These are phyloP conservation scores for Sitta carolinensis DNA, from an alignment of 2,797 vertebrate species.

Conservation along the genomic window DNA sequence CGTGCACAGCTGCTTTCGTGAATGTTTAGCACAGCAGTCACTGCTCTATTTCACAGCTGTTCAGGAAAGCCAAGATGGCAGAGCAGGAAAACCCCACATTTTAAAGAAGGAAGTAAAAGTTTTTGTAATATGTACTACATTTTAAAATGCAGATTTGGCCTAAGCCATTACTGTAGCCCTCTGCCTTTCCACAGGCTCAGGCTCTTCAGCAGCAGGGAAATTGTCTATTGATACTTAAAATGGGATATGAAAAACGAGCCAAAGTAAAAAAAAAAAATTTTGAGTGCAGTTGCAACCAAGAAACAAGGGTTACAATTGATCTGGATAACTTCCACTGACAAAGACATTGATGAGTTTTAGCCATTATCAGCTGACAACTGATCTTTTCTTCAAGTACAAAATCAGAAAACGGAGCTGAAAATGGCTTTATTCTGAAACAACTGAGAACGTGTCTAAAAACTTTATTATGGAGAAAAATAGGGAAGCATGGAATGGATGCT, in stretches of 20 bases:
- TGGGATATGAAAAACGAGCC: background rate
- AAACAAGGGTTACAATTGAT: background rate
- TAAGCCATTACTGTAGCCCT: background rate
- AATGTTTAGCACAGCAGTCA: background rate
- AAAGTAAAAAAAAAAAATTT: background rate
- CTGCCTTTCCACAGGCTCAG: background rate
- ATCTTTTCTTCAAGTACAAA: background rate
- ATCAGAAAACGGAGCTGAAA: background rate
- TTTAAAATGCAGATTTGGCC: background rate
- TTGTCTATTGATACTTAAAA: rapidly evolving
- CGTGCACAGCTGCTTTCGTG: background rate
- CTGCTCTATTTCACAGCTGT: background rate
- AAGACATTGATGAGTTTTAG: background rate
- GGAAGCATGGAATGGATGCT: background rate
- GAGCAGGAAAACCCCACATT: background rate
- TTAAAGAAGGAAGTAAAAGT: background rate
- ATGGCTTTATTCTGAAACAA: background rate
- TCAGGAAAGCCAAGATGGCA: background rate
- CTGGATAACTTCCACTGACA: background rate
- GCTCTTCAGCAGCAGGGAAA: background rate
- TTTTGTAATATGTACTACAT: background rate
- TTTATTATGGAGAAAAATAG: background rate
- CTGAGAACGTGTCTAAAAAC: background rate
- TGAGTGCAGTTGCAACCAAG: background rate
- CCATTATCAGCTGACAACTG: background rate